A percentile compares a stretch with the other conserved stretches of the same genome.
Evolutionary conservation across 2,797 vertebrate genomes (phyloP).

Genomic region (Phataginus tricuspis): DNA sequence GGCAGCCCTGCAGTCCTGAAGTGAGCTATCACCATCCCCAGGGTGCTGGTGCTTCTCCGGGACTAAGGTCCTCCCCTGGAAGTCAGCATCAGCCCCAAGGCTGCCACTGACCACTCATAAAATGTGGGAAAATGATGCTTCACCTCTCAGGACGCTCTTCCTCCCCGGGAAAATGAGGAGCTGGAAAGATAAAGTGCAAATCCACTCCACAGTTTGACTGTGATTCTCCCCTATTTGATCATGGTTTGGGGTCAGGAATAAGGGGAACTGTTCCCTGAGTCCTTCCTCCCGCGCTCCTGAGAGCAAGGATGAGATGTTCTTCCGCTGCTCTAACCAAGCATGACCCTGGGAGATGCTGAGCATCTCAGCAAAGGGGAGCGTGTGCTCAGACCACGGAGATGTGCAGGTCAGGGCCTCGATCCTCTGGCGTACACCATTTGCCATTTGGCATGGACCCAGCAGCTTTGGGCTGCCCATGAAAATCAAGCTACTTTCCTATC

Average conservation of each 20-base stretch:
- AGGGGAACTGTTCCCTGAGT: not conserved
- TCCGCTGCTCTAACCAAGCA: not conserved
- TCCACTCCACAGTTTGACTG: not conserved
- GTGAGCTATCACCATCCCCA: too few relatives aligned
- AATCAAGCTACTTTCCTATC: not conserved
- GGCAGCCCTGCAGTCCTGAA: not conserved
- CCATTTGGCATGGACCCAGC: not conserved
- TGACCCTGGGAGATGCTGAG: not conserved
- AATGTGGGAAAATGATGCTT: not conserved
- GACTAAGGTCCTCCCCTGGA: not conserved
- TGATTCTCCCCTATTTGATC: not conserved
- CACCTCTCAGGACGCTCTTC: not conserved
- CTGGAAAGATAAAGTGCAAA: not conserved
- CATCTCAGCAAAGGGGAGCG: not conserved
- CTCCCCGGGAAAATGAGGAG: not conserved
- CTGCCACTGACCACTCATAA: not conserved
- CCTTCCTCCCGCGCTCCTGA: not conserved
- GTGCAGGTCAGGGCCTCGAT: not conserved
- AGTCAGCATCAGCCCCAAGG: not conserved
- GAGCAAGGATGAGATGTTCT: not conserved
- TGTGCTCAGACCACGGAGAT: not conserved
- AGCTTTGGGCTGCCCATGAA: not conserved
- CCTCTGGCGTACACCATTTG: not conserved
- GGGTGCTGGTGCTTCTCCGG: not conserved
- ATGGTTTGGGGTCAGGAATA: not conserved